These are phyloP conservation scores for Achlya flavicornis DNA, from an alignment of 2,888 invertebrate genomes.

Conservation along the genomic window DNA sequence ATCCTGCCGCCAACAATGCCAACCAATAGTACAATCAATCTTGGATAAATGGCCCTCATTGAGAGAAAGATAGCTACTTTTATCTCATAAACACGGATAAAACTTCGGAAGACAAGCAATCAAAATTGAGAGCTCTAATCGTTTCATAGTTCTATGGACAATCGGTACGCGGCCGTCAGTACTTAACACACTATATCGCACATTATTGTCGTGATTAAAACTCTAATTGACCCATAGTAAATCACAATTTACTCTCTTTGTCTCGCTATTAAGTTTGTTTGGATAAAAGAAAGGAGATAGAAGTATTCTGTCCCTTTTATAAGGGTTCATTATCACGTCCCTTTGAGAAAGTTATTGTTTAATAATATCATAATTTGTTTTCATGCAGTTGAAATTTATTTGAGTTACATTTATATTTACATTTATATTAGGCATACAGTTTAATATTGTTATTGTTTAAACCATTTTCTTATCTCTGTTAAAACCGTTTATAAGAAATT, in stretches of 20 bases:
- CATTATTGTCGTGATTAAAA: constrained; percentile 82
- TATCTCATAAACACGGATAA: too few species aligned
- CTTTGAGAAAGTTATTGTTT: background rate
- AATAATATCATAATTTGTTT: constrained; percentile 14
- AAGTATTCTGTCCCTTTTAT: constrained; percentile 24
- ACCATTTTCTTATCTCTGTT: too few species aligned
- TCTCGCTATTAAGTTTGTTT: constrained; percentile 59
- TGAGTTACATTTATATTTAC: too few species aligned
- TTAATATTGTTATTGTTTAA: too few species aligned
- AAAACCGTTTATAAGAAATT: too few species aligned
- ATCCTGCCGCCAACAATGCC: too few species aligned
- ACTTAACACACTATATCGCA: constrained; percentile 74
- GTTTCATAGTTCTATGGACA: constrained; percentile 44
- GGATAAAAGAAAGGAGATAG: constrained; percentile 30
- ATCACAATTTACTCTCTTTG: constrained; percentile 78
- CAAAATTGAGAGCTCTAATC: background rate
- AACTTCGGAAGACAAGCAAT: background rate
- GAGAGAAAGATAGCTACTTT: too few species aligned
- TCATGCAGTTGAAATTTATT: background rate
- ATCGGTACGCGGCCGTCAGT: constrained; percentile 64
- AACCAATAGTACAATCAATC: too few species aligned
- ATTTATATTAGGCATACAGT: too few species aligned
- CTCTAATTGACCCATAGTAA: constrained; percentile 80
- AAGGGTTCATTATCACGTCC: background rate
- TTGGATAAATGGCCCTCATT: too few species aligned